Base-by-base conservation (phyloP, 1,140 invertebrate genomes). In the Drosophila cardini region DNA sequence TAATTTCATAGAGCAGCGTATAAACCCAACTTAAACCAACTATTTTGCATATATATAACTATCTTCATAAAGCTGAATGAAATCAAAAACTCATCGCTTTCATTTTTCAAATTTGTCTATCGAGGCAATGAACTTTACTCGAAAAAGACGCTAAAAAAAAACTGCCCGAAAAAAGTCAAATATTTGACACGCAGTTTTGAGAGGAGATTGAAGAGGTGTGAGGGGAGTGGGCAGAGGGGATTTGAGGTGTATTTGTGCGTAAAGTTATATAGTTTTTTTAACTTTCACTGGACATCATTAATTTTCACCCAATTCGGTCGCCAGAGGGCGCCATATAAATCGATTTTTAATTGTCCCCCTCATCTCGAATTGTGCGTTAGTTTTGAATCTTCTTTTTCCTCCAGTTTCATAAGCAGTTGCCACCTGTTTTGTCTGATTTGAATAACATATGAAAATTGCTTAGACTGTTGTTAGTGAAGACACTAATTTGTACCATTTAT, bases 281-380 rank as follows among this genome's bases (percentile, higher is more conserved):
- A 87, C 84, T 87, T 87, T 87, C 84, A 87, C 84, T 87, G 64
- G 69, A 74, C 53, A 71, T 90, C 80, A 84, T 89, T 89, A 89
- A 71, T 87, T 90, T 87, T 83, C 76, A 73, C 72, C 76, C 40
- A 70, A 61, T 71, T 67, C 40, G 30, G 9, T 18, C 53, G 53
- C 70, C 48, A 60, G 61, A 63, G 61, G 61, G 61, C 61, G 61
- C 15, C 57, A 69, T 56, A 65, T 89, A 87, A 89, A 87, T 87
- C 84, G 83, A 87, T 87, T 77, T 87, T 87, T 87, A 87, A 87
- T 89, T 86, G 76, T 72, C 60, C 58, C 58, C 15, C 21, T 61
- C 34, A 26, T n/a, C 50, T 36, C 50, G 10, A 73, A 78, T 76
- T 76, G 67, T 62, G 53, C n/a, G n/a, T n/a, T 57, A 43, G 26